Conservation (phyloP, 2,888 invertebrate species). For the Hyposoter didymator region DNA sequence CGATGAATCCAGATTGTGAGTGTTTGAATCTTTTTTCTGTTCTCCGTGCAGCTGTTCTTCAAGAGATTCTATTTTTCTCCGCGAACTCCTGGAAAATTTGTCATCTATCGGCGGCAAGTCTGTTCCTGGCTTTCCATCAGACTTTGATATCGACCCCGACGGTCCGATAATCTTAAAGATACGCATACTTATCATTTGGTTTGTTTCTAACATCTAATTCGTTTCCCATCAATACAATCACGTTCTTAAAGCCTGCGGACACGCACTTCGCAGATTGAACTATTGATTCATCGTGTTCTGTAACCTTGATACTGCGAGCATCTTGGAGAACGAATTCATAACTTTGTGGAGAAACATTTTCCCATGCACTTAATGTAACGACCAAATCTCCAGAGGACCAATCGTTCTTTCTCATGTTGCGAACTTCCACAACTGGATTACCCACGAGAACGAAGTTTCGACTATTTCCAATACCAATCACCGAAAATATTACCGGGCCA, state of each 20-base stretch:
- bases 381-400: constrained; percentile 86
- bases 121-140: not conserved
- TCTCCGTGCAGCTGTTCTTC: not conserved
- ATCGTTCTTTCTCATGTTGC: constrained; percentile 84
- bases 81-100: not conserved
- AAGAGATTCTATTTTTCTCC: not conserved
- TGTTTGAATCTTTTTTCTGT: not conserved
- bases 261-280: not conserved
- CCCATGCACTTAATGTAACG: constrained; percentile 86
- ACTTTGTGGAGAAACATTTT: constrained; percentile 85
- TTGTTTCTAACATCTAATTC: not conserved
- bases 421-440: constrained; percentile 86
- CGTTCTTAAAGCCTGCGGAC: too few species aligned
- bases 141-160: constrained; percentile 12
- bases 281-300: not conserved
- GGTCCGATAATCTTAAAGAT: constrained; percentile 19
- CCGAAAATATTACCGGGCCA: constrained; percentile 86
- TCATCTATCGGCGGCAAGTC: not conserved
- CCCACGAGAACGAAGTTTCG: constrained; percentile 86
- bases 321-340: constrained; percentile 83
- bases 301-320: constrained; percentile 84
- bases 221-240: not conserved
- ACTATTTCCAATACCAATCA: constrained; percentile 85
- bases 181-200: not conserved
- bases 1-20: not conserved